These are phyloP conservation scores for Drosophila rellima DNA, from an alignment of 2,888 invertebrate genomes.

Conservation along the genomic window DNA sequence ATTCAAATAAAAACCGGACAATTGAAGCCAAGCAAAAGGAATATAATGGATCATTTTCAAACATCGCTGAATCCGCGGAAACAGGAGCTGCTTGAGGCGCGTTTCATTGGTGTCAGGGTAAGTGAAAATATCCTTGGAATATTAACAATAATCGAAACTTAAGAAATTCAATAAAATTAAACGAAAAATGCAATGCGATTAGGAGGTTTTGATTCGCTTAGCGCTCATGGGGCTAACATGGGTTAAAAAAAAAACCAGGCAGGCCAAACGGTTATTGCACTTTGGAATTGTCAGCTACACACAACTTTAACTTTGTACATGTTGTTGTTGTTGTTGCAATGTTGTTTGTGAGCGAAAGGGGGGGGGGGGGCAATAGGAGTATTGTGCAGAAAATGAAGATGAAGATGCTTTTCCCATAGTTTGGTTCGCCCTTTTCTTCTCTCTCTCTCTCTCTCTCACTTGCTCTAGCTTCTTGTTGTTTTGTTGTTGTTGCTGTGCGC, in stretches of 20 bases:
- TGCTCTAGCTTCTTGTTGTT: conserved; percentile 17
- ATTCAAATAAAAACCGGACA: conserved; percentile 2
- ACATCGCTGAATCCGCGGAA: conserved; percentile 99
- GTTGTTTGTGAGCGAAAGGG: conserved; percentile 3
- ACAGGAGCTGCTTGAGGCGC: conserved; percentile 99
- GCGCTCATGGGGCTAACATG: conserved; percentile 20
- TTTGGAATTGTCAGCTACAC: conserved; percentile 65
- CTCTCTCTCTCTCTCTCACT: conserved; percentile 2
- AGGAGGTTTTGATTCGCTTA: conserved; percentile 4
- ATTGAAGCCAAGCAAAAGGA: conserved; percentile 14
- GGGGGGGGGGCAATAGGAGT: too few species aligned
- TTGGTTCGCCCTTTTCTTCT: conserved; percentile 34
- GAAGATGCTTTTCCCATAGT: conserved; percentile 52
- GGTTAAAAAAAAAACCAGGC: conserved; percentile 40
- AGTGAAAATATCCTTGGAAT: conserved; percentile 85
- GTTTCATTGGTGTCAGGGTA: conserved; percentile 98
- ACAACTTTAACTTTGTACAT: conserved; percentile 43
- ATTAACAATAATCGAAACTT: neutral
- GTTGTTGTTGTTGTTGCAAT: conserved; percentile 26
- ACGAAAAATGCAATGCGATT: conserved; percentile 1
- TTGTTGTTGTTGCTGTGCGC: conserved; percentile 30
- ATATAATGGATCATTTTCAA: conserved; percentile 96
- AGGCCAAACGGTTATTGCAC: conserved; percentile 72
- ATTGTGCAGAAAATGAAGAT: conserved; percentile 42
- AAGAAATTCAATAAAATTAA: neutral